Evolutionary conservation across 2,113 vertebrate genomes (phyloP).

Genomic region (Picathartes gymnocephalus): DNA sequence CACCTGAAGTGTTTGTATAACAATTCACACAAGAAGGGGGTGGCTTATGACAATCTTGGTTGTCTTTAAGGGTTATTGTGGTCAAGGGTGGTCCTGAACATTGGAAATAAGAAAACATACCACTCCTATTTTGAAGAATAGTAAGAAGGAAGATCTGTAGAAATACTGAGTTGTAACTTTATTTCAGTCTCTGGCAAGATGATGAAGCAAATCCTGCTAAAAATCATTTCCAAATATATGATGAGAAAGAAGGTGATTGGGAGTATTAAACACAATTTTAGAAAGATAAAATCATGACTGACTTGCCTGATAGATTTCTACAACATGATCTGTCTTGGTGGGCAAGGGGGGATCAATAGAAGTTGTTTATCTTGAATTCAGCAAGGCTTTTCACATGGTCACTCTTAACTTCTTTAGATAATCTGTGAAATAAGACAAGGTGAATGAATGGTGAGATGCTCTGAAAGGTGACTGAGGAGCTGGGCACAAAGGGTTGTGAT

Average conservation of each 20-base stretch:
- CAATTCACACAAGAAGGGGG: neutral
- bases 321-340: neutral
- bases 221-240: neutral
- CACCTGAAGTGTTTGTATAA: neutral
- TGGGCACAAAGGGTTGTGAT: neutral
- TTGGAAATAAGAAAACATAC: neutral
- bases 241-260: neutral
- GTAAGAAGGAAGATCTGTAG: neutral
- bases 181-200: neutral
- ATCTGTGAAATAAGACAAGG: neutral
- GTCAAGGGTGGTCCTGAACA: neutral
- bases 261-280: neutral
- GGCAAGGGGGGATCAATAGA: neutral
- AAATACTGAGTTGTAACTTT: neutral
- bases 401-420: neutral
- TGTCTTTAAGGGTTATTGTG: neutral
- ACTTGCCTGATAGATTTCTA: neutral
- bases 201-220: neutral
- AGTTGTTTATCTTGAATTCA: neutral
- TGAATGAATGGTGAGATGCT: neutral
- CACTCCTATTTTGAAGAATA: neutral
- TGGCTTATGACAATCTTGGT: neutral
- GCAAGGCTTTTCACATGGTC: neutral
- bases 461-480: neutral
- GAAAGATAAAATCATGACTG: neutral